These are phyloP conservation scores for Heteropelma amictum DNA, from an alignment of 2,888 invertebrate species.

Conservation along the genomic window DNA sequence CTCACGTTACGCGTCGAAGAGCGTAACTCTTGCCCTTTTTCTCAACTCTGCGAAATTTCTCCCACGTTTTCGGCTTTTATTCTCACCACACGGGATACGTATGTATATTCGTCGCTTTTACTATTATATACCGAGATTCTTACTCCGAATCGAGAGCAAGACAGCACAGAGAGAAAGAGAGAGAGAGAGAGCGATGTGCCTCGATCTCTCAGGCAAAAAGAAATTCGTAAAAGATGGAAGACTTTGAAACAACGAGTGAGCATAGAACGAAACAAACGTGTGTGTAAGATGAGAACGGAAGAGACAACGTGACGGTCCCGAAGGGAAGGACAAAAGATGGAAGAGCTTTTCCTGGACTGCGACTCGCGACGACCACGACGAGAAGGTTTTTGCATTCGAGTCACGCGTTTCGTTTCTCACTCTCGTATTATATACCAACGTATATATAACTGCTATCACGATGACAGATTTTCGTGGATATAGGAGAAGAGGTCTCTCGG, in stretches of 20 bases:
- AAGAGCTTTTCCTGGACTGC: constrained; percentile 23
- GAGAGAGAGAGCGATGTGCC: not conserved
- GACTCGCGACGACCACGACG: constrained; percentile 6
- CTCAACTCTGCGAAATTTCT: not conserved
- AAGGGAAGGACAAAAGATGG: constrained; percentile 12
- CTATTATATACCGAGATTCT: constrained; percentile 9
- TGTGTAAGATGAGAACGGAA: constrained; percentile 6
- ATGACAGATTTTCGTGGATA: constrained; percentile 54
- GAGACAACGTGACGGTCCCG: constrained; percentile 2
- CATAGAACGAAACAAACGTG: not conserved
- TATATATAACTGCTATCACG: constrained; percentile 37
- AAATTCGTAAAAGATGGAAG: constrained; percentile 39
- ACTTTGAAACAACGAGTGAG: constrained; percentile 13
- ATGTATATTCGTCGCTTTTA: not conserved
- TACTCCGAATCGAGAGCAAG: not conserved
- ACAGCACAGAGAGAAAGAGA: no score
- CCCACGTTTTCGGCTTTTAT: no score
- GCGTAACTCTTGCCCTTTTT: constrained; percentile 17
- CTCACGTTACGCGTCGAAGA: constrained; percentile 43
- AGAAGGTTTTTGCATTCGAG: constrained; percentile 47
- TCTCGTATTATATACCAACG: constrained; percentile 7
- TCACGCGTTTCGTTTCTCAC: constrained; percentile 51
- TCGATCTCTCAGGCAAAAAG: constrained; percentile 15
- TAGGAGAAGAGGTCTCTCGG: constrained; percentile 8
- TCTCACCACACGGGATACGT: not conserved